These are phyloP conservation scores for Perodicticus potto DNA, from an alignment of 2,797 vertebrate species.

Conservation along the genomic window DNA sequence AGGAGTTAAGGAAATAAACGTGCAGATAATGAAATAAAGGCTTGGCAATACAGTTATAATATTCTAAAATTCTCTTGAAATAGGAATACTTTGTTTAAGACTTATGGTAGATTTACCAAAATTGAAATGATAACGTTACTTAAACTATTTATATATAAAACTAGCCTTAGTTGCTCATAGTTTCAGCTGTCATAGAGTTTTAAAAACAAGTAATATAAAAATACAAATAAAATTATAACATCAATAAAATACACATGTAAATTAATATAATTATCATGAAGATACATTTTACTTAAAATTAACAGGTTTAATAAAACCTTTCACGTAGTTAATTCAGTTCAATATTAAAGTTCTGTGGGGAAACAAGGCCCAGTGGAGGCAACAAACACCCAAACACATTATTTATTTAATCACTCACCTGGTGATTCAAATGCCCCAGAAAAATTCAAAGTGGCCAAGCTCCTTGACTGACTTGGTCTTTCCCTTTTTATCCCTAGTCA, in stretches of 20 bases:
- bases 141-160: neutral
- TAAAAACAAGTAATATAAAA: neutral
- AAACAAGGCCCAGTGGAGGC: no score
- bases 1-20: neutral
- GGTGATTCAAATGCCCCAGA: no score
- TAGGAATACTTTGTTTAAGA: neutral
- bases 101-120: neutral
- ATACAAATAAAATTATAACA: neutral
- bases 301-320: neutral
- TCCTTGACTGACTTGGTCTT: no score
- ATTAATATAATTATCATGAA: neutral
- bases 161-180: neutral
- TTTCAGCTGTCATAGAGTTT: neutral
- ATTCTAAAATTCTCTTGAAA: neutral
- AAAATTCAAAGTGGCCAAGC: no score
- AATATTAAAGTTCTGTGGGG: neutral
- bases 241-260: neutral
- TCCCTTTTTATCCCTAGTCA: no score
- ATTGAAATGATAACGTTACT: neutral
- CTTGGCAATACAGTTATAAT: neutral
- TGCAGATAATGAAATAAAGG: neutral
- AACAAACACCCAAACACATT: no score
- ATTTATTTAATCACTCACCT: no score
- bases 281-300: neutral
- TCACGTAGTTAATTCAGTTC: neutral